Evolutionary conservation across 2,888 invertebrate species (phyloP).

Genomic region (Sphaeridia pumilis): DNA sequence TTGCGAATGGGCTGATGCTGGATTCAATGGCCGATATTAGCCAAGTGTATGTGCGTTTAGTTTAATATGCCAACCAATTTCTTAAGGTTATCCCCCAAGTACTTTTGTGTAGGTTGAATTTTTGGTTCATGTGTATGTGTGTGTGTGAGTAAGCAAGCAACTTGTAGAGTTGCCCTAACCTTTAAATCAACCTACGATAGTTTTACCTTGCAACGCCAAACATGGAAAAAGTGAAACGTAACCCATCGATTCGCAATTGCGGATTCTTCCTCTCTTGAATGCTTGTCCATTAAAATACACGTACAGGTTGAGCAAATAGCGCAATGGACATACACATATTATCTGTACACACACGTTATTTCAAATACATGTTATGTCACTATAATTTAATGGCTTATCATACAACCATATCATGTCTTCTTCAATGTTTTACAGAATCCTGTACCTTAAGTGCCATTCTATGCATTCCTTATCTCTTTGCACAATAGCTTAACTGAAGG

Average conservation of each 20-base stretch:
- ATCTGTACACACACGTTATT: no score
- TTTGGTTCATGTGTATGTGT: background rate
- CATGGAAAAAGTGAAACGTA: slow-evolving; percentile 29
- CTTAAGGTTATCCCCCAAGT: slow-evolving; percentile 5
- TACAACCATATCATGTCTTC: no score
- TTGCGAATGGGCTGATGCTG: background rate
- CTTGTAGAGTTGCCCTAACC: slow-evolving; percentile 20
- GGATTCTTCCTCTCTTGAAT: slow-evolving; percentile 1
- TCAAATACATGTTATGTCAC: no score
- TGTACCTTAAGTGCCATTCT: no score
- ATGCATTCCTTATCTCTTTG: no score
- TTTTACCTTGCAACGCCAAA: slow-evolving; percentile 37
- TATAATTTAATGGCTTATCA: no score
- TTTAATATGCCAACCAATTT: background rate
- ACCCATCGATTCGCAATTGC: slow-evolving; percentile 6
- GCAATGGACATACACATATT: no score
- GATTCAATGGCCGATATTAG: background rate
- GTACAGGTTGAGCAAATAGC: no score
- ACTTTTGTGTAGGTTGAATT: slow-evolving; percentile 3
- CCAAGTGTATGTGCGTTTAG: background rate
- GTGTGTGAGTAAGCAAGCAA: slow-evolving; percentile 8
- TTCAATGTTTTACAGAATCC: no score
- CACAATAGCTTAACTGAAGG: no score
- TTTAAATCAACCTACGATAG: slow-evolving; percentile 34
- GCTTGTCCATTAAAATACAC: no score